phyloP scores from a whole-genome alignment of 2,888 invertebrate species.

The Melieria crassipennis region DNA sequence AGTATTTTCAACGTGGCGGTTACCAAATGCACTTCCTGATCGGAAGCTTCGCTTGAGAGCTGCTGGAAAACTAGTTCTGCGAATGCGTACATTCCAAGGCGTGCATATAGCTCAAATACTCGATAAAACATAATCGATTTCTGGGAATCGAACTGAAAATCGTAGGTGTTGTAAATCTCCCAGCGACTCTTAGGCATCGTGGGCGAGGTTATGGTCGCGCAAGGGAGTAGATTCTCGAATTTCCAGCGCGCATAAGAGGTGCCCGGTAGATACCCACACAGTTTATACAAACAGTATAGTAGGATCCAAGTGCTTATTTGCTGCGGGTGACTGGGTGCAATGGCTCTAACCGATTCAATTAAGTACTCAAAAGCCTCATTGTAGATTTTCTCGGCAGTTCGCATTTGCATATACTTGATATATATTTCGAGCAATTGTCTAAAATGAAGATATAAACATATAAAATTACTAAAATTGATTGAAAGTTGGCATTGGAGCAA shows the following conservation, averaged over 20 bases:
- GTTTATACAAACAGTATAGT: conserved; percentile 51
- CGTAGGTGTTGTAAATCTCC: conserved; percentile 42
- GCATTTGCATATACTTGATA: conserved; percentile 47
- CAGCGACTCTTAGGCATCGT: conserved; percentile 46
- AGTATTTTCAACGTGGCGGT: conserved; percentile 49
- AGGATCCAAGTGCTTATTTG: conserved; percentile 49
- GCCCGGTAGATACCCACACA: conserved; percentile 47
- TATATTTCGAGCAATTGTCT: conserved; percentile 49
- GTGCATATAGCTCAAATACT: conserved; percentile 45
- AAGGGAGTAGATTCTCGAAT: conserved; percentile 49
- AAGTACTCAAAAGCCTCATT: conserved; percentile 45
- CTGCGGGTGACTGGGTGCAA: conserved; percentile 34
- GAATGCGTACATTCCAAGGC: conserved; percentile 53
- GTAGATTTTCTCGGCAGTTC: conserved; percentile 37
- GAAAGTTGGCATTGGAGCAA: too few species aligned
- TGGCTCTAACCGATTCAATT: conserved; percentile 40
- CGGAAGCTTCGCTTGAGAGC: conserved; percentile 42
- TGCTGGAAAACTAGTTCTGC: conserved; percentile 50
- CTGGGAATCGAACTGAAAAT: conserved; percentile 32
- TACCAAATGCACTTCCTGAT: conserved; percentile 48
- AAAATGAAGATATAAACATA: background rate
- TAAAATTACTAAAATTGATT: too few species aligned
- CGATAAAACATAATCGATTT: conserved; percentile 42
- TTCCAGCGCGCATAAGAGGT: conserved; percentile 54
- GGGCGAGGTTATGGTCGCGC: conserved; percentile 35